Conservation (phyloP, 2,113 vertebrate genomes). For the Protomyctophum bolini region DNA sequence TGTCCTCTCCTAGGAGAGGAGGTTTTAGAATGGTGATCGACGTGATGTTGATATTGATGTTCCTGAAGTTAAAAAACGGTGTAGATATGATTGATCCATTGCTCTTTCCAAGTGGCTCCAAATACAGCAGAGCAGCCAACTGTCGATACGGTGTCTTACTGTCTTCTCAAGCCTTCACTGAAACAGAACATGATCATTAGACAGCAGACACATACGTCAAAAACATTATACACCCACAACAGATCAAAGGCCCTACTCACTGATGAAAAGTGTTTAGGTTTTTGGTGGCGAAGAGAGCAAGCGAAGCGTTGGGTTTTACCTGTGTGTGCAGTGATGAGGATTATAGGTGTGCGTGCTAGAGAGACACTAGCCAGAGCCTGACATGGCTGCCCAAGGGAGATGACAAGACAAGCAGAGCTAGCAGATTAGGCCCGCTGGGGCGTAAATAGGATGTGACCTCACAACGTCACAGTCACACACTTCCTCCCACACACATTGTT, state of each 20-base stretch:
- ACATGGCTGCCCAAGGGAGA: slow-evolving; percentile 53
- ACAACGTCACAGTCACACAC: slow-evolving; percentile 38
- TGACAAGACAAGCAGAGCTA: slow-evolving; percentile 50
- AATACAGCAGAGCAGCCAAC: slow-evolving; percentile 10
- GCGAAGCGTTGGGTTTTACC: slow-evolving; percentile 16
- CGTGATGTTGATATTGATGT: background rate
- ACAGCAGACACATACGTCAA: background rate
- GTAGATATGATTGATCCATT: slow-evolving; percentile 26
- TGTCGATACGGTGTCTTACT: background rate
- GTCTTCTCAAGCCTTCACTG: slow-evolving; percentile 10
- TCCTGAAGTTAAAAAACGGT: slow-evolving; percentile 44
- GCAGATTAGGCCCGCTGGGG: slow-evolving; percentile 65
- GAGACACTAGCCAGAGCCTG: slow-evolving; percentile 31
- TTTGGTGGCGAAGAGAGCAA: background rate
- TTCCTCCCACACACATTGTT: slow-evolving; percentile 18
- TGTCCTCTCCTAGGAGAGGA: slow-evolving; percentile 1
- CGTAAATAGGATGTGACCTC: slow-evolving; percentile 74
- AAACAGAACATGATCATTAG: slow-evolving; percentile 2
- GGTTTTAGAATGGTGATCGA: background rate
- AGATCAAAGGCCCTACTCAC: background rate
- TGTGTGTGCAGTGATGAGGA: slow-evolving; percentile 24
- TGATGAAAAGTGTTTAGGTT: slow-evolving; percentile 3
- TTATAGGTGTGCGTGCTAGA: slow-evolving; percentile 47
- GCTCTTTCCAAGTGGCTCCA: slow-evolving; percentile 1
- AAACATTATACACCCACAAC: background rate